These are phyloP conservation scores for Sarotherodon lohbergeri DNA, from an alignment of 2,113 vertebrate species.

Conservation along the genomic window DNA sequence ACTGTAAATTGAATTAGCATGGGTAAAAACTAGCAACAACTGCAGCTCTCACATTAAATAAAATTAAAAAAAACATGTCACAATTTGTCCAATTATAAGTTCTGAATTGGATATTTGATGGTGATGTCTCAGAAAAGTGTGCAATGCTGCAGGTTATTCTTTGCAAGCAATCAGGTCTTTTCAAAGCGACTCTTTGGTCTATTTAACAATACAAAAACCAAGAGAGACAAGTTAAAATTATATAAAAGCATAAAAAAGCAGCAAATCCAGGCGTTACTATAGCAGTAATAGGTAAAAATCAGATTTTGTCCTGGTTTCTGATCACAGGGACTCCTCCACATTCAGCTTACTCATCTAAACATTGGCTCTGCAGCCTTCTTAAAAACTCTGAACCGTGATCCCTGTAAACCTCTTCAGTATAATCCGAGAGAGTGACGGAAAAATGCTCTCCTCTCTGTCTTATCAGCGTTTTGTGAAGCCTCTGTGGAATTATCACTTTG, in stretches of 20 bases:
- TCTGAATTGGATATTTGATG: not conserved
- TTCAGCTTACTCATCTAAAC: not conserved
- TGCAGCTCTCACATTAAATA: not conserved
- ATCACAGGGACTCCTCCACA: not conserved
- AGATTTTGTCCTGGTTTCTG: not conserved
- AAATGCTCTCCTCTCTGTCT: not conserved
- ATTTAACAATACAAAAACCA: not conserved
- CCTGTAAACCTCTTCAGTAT: not conserved
- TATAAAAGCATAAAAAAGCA: not conserved
- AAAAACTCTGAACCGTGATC: not conserved
- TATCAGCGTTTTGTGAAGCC: slow-evolving; percentile 25
- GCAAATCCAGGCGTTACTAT: not conserved
- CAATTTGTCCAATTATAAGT: not conserved
- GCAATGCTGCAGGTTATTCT: not conserved
- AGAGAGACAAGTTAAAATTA: not conserved
- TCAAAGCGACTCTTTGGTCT: not conserved
- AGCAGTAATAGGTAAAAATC: not conserved
- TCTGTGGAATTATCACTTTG: slow-evolving; percentile 4
- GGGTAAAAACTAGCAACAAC: not conserved
- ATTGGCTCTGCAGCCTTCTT: not conserved
- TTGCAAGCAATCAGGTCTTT: not conserved
- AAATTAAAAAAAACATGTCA: not conserved
- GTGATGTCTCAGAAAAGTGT: not conserved
- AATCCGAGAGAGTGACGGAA: not conserved
- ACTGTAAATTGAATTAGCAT: not conserved